Conservation (phyloP, 2,113 vertebrate genomes). For the Takifugu flavidus region DNA sequence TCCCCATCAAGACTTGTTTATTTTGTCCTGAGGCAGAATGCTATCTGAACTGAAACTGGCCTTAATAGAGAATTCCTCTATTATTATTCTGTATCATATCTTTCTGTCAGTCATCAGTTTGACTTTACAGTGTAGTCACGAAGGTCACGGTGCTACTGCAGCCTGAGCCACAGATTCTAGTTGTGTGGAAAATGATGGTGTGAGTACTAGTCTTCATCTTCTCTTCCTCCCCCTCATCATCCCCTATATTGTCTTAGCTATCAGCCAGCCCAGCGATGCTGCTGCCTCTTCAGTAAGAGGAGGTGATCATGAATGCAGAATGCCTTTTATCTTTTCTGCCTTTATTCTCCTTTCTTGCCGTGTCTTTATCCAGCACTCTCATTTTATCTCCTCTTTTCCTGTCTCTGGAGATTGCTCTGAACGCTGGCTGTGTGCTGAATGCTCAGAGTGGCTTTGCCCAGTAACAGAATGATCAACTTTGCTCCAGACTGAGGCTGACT, state of each 20-base stretch:
- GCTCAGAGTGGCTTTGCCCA: background rate
- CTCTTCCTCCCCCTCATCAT: constrained; percentile 9
- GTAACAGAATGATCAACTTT: background rate
- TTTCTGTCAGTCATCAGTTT: constrained; percentile 24
- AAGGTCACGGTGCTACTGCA: constrained; percentile 39
- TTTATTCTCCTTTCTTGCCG: constrained; percentile 13
- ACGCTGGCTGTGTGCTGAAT: background rate
- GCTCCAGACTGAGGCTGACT: background rate
- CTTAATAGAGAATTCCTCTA: constrained; percentile 61
- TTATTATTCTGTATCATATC: constrained; percentile 4
- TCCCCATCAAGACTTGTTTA: constrained; percentile 33
- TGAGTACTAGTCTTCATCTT: constrained; percentile 21
- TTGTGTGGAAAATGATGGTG: constrained; percentile 25
- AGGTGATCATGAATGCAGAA: constrained; percentile 59
- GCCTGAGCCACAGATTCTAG: constrained; percentile 27
- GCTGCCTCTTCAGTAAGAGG: constrained; percentile 57
- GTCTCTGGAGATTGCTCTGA: background rate
- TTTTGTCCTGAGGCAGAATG: constrained; percentile 31
- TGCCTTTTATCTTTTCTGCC: constrained; percentile 60
- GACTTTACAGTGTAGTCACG: constrained; percentile 42
- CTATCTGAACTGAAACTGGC: constrained; percentile 40
- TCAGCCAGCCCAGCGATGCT: constrained; percentile 48
- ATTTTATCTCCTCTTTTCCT: constrained; percentile 1
- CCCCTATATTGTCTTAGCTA: constrained; percentile 52
- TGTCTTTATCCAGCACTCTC: background rate